Evolutionary conservation across 2,797 vertebrate species (phyloP).

Genomic region (Leptodactylus fallax): DNA sequence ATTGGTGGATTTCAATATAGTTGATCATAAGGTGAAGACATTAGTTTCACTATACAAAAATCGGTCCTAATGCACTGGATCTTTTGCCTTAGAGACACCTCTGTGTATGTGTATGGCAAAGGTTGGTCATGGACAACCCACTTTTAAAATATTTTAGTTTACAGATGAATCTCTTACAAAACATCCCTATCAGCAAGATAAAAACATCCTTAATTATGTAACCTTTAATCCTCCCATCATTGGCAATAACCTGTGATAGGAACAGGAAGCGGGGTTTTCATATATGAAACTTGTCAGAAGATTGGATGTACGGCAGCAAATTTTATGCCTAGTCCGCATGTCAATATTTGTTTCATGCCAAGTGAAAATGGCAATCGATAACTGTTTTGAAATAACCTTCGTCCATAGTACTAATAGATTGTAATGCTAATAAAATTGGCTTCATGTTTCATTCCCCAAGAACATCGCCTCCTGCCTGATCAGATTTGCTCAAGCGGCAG

Average conservation of each 20-base stretch:
- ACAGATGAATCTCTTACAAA: not conserved
- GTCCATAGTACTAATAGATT: conserved; percentile 59
- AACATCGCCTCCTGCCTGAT: conserved; percentile 55
- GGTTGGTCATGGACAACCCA: not conserved
- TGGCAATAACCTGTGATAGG: conserved; percentile 23
- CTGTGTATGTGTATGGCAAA: too few species aligned
- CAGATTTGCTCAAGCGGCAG: conserved; percentile 56
- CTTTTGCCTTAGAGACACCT: too few species aligned
- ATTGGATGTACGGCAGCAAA: conserved; percentile 11
- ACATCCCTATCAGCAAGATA: not conserved
- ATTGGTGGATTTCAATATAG: too few species aligned
- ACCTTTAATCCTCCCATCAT: conserved; percentile 18
- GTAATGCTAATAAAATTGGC: conserved; percentile 60
- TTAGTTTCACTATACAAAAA: too few species aligned
- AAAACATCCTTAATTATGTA: conserved; percentile 19
- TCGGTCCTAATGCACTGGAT: too few species aligned
- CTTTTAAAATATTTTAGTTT: not conserved
- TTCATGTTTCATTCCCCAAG: conserved; percentile 56
- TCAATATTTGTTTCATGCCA: conserved; percentile 55
- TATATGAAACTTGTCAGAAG: conserved; percentile 46
- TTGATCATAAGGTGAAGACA: too few species aligned
- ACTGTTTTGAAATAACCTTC: conserved; percentile 59
- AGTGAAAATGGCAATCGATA: conserved; percentile 63
- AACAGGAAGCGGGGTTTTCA: conserved; percentile 27
- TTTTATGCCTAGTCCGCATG: conserved; percentile 52